Percentiles rank a stretch among this genome's conserved stretches.
phyloP scores from a whole-genome alignment of 2,113 vertebrate species.

The Pionites leucogaster region DNA sequence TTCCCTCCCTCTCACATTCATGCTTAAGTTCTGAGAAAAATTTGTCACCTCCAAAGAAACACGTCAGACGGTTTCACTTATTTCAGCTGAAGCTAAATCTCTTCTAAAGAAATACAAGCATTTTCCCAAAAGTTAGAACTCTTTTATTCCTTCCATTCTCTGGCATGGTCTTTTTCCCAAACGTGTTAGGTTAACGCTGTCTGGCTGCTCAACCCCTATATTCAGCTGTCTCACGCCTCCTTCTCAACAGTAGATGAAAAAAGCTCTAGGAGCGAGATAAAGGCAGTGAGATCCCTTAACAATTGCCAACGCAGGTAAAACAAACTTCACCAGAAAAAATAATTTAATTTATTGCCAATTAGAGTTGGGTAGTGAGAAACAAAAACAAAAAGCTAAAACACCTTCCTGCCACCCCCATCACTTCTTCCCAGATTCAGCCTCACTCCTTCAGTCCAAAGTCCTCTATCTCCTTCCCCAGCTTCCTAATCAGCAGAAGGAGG shows the following conservation, averaged over 20 bases:
- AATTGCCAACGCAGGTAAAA: not conserved
- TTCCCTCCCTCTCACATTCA: not conserved
- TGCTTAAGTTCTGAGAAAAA: not conserved
- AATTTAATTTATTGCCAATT: not conserved
- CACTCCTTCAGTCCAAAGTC: not conserved
- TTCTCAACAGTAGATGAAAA: not conserved
- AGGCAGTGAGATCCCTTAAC: not conserved
- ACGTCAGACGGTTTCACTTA: not conserved
- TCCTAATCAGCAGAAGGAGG: not conserved
- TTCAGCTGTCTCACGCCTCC: not conserved
- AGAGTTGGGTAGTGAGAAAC: not conserved
- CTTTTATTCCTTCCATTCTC: not conserved
- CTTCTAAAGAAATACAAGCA: not conserved
- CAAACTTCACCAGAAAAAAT: rapidly evolving
- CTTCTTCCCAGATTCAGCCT: not conserved
- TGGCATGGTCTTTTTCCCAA: not conserved
- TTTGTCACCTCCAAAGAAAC: not conserved
- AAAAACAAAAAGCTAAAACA: not conserved
- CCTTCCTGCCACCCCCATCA: not conserved
- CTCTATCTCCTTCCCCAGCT: not conserved
- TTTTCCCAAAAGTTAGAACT: not conserved
- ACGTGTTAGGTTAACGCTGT: rapidly evolving
- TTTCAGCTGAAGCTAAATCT: not conserved
- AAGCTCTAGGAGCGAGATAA: not conserved
- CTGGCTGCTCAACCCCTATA: not conserved